A percentile compares a stretch with the other conserved stretches of the same genome.
Conservation (phyloP, 2,888 invertebrate species). For the Iphiclides podalirius region DNA sequence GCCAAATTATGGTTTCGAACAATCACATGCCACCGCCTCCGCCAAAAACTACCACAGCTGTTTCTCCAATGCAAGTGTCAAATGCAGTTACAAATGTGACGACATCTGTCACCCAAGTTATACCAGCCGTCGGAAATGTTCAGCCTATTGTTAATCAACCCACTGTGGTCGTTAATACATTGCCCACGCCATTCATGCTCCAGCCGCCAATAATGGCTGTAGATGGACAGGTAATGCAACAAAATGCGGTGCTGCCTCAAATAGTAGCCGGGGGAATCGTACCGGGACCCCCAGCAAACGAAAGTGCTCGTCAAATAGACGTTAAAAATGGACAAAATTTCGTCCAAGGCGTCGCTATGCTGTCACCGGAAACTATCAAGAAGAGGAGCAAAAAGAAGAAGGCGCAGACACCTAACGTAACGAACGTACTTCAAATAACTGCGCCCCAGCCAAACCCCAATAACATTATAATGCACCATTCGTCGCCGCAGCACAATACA, state of each 20-base stretch:
- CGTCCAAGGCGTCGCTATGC: slow-evolving; percentile 68
- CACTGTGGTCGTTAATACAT: slow-evolving; percentile 89
- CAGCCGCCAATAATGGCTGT: slow-evolving; percentile 89
- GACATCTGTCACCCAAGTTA: slow-evolving; percentile 82
- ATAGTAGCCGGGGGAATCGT: slow-evolving; percentile 83
- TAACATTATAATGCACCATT: slow-evolving; percentile 80
- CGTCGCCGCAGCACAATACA: slow-evolving; percentile 68
- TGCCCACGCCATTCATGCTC: slow-evolving; percentile 88
- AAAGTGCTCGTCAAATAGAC: slow-evolving; percentile 76
- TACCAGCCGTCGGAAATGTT: slow-evolving; percentile 81
- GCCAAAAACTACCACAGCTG: slow-evolving; percentile 74
- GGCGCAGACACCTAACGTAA: slow-evolving; percentile 83
- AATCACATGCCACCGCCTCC: slow-evolving; percentile 84
- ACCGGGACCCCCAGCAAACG: slow-evolving; percentile 74
- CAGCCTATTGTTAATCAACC: slow-evolving; percentile 87
- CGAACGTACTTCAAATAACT: slow-evolving; percentile 84
- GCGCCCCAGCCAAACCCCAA: slow-evolving; percentile 83
- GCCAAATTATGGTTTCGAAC: slow-evolving; percentile 85
- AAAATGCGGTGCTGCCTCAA: slow-evolving; percentile 85
- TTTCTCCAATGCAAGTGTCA: slow-evolving; percentile 82
- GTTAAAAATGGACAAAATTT: slow-evolving; percentile 69
- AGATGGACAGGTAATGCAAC: slow-evolving; percentile 85
- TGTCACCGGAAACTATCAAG: slow-evolving; percentile 86
- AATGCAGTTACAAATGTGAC: slow-evolving; percentile 83
- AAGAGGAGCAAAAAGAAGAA: slow-evolving; percentile 87